A percentile compares a stretch with the other conserved stretches of the same genome.
These are phyloP conservation scores for Odontamblyopus lacepedii DNA, from an alignment of 2,797 vertebrate genomes.

Conservation along the genomic window DNA sequence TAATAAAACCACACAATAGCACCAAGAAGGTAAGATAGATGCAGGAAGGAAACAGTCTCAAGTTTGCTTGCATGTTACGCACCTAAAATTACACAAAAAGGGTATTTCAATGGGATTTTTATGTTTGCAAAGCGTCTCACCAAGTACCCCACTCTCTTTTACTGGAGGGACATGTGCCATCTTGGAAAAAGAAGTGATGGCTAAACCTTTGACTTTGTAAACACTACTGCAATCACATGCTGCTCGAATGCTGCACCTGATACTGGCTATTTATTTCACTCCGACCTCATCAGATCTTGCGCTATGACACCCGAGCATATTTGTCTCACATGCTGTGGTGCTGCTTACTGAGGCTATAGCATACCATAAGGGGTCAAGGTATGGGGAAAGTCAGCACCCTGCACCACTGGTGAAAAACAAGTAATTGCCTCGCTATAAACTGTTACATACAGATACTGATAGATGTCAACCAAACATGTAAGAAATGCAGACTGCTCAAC, in stretches of 20 bases:
- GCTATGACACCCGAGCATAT: constrained; percentile 11
- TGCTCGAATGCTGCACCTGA: constrained; percentile 41
- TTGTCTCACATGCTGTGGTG: not conserved
- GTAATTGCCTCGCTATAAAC: not conserved
- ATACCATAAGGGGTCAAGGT: not conserved
- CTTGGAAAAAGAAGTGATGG: not conserved
- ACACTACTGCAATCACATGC: constrained; percentile 34
- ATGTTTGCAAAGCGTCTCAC: not conserved
- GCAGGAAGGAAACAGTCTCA: not conserved
- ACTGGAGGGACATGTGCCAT: constrained; percentile 11
- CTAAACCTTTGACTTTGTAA: constrained; percentile 26
- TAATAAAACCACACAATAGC: not conserved
- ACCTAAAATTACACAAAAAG: not conserved
- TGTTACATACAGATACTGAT: not conserved
- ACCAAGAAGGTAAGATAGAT: not conserved
- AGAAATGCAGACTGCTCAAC: not conserved
- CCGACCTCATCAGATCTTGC: constrained; percentile 36
- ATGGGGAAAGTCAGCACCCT: not conserved
- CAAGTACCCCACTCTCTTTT: not conserved
- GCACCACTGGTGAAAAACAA: not conserved
- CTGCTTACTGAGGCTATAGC: constrained; percentile 17
- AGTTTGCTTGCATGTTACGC: not conserved
- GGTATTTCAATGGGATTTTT: not conserved
- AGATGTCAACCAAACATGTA: not conserved
- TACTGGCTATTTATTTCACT: constrained; percentile 57